Conservation (phyloP, 2,113 vertebrate species). For the Barbus barbus region DNA sequence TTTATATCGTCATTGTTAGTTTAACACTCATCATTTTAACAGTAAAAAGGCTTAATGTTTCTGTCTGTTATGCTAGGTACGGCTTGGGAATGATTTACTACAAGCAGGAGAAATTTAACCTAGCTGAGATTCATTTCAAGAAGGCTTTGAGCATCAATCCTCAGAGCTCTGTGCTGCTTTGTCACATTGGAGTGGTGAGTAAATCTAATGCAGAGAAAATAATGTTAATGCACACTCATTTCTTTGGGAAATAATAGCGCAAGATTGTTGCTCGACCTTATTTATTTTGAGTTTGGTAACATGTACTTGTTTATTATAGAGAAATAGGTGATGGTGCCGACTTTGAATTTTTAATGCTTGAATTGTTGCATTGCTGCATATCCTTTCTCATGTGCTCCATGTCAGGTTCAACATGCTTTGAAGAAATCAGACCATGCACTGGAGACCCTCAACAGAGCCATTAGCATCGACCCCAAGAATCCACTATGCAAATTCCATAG, state of each 20-base stretch:
- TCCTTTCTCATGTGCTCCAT: background rate
- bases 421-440: conserved; percentile 97
- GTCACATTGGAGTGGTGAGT: conserved; percentile 97
- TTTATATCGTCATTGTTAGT: background rate
- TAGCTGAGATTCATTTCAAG: conserved; percentile 99
- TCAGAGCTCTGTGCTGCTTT: conserved; percentile 96
- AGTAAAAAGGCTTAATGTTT: background rate
- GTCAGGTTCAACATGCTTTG: conserved; percentile 92
- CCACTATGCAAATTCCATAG: conserved; percentile 99
- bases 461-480: conserved; percentile 95
- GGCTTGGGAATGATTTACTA: conserved; percentile 99
- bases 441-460: conserved; percentile 96
- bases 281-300: background rate
- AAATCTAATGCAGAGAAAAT: background rate
- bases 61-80: conserved; percentile 79
- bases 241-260: background rate
- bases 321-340: background rate
- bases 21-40: no score
- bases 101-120: conserved; percentile 98
- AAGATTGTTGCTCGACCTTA: background rate
- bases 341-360: background rate
- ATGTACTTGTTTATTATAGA: background rate
- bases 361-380: background rate
- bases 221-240: background rate
- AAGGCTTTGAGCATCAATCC: conserved; percentile 98